phyloP scores from a whole-genome alignment of 2,797 vertebrate species.

The Typhlichthys eigenmanni region DNA sequence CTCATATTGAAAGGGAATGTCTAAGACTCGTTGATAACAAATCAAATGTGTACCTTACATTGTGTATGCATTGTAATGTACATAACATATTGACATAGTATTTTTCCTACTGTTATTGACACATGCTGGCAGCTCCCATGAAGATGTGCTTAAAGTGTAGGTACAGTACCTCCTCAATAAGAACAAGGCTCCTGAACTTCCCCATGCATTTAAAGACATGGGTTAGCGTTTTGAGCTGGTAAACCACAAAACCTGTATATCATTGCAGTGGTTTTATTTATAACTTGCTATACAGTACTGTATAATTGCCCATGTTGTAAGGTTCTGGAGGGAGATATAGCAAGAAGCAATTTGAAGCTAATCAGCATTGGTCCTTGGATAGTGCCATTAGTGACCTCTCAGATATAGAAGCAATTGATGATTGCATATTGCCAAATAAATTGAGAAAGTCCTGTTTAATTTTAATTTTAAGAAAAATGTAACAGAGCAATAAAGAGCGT shows the following conservation, averaged over 20 bases:
- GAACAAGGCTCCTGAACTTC: slow-evolving; percentile 79
- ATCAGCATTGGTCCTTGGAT: too few relatives aligned
- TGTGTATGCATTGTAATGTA: neutral
- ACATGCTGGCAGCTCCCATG: slow-evolving; percentile 88
- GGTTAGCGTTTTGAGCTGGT: slow-evolving; percentile 87
- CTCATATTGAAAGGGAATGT: neutral
- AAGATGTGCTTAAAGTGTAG: slow-evolving; percentile 87
- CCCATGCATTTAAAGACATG: slow-evolving; percentile 81
- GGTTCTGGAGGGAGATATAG: too few relatives aligned
- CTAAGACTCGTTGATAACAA: slow-evolving; percentile 18
- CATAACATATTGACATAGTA: slow-evolving; percentile 1
- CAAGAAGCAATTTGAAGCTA: too few relatives aligned
- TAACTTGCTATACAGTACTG: too few relatives aligned
- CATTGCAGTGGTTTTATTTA: slow-evolving; percentile 11
- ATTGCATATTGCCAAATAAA: too few relatives aligned
- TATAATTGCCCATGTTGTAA: too few relatives aligned
- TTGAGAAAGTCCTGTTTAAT: too few relatives aligned
- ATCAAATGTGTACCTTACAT: slow-evolving; percentile 8
- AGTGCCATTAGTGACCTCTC: too few relatives aligned
- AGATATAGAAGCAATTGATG: too few relatives aligned
- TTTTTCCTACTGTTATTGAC: slow-evolving; percentile 18
- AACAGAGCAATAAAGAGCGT: too few relatives aligned
- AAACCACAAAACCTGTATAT: slow-evolving; percentile 37
- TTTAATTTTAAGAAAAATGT: too few relatives aligned
- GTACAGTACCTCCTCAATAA: slow-evolving; percentile 82